Base-by-base conservation (phyloP, 2,113 vertebrate species). In the Muscicapa adusta region DNA sequence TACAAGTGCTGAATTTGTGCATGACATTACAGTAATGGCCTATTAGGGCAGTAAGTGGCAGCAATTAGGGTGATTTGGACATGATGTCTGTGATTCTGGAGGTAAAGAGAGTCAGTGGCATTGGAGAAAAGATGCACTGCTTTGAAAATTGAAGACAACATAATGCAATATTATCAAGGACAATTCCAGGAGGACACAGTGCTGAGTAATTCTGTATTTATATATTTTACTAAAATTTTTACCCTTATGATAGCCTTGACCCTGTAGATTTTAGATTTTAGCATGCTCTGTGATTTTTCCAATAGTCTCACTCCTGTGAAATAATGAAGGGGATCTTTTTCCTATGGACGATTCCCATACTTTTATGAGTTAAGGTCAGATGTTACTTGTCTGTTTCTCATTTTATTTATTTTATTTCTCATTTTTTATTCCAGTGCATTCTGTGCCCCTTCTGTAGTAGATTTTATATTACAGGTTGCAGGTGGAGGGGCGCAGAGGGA, bases 121-220 rank as follows among this genome's bases (percentile, higher is more conserved):
- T 17, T 33, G 34, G 38, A 75, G 38, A 40, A 43, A 62, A 74
- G 12, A 58, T 38, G 43, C 13, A 25, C 0, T 0, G 40, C 22
- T 60, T 48, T 50, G 62, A 24, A 78, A 72, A 85, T 63, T 20
- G 67, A 82, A 20, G 29, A 8, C 13, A 57, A 9, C 24, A 29
- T 42, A 63, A 28, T 31, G 18, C 31, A 47, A 29, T n/a, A 38
- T 33, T 45, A 45, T 28, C 50, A 47, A 47, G 33, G 8, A n/a
- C 12, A 18, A 11, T 56, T 73, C 17, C 25, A 47, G 54, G 31
- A 76, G 5, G 42, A 33, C 18, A 18, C 19, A 71, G 25, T 51
- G 50, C 33, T 20, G 45, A 48, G 53, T 29, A 66, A 40, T 74
- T 71, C 29, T 75, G 22, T 71, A 28, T 67, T 58, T 80, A 62